A percentile compares a stretch with the other conserved stretches of the same genome.
Evolutionary conservation across 2,113 vertebrate genomes (phyloP).

Genomic region (Ramphastos sulfuratus): DNA sequence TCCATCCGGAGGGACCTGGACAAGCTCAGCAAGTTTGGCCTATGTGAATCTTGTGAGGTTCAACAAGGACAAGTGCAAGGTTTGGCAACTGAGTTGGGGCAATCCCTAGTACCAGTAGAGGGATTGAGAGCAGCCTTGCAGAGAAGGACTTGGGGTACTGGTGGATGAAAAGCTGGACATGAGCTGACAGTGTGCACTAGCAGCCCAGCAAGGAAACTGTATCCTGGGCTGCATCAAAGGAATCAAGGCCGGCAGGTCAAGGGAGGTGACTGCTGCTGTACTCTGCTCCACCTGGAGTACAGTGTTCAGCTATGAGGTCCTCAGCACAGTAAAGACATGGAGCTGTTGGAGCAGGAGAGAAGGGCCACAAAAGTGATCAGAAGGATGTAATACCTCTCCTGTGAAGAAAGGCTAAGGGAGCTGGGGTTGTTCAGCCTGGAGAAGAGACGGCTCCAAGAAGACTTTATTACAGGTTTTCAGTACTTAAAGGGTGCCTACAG

Average conservation of each 20-base stretch:
- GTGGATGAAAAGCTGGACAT: not conserved
- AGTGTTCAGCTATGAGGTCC: not conserved
- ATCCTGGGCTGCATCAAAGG: not conserved
- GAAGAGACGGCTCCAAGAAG: not conserved
- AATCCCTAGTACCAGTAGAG: not conserved
- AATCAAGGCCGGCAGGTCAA: accelerated
- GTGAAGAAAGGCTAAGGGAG: not conserved
- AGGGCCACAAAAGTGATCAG: not conserved
- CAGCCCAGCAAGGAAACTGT: not conserved
- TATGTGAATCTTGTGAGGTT: too few relatives aligned
- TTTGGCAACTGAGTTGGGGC: accelerated
- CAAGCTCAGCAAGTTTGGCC: not conserved
- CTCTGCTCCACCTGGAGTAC: not conserved
- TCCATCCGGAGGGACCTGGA: not conserved
- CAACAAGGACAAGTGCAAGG: not conserved
- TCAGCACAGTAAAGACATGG: not conserved
- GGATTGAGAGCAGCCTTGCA: not conserved
- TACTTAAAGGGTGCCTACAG: not conserved
- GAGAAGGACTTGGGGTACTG: not conserved
- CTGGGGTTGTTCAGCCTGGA: not conserved
- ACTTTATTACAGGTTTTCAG: not conserved
- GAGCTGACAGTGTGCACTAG: accelerated
- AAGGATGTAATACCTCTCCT: not conserved
- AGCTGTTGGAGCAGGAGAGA: not conserved
- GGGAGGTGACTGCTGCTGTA: too few relatives aligned